Conservation (phyloP, 1,140 invertebrate species). For the Helicoverpa armigera region DNA sequence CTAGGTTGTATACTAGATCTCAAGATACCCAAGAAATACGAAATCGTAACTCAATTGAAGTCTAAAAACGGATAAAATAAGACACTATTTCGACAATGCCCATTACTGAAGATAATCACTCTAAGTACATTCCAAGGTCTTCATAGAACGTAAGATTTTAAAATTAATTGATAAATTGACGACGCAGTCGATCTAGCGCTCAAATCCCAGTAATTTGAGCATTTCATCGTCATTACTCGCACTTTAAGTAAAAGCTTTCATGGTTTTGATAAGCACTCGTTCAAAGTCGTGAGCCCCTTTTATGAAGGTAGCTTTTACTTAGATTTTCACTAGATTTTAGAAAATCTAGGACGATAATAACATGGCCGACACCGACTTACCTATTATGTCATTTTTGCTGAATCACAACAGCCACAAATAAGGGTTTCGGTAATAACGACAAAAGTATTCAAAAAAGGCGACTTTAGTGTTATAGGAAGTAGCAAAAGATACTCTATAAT, state of each 20-base stretch:
- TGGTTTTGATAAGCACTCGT: conserved; percentile 9
- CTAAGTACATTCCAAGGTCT: background rate
- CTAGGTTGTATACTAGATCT: too few relatives aligned
- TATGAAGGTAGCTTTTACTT: conserved; percentile 14
- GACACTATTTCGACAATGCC: background rate
- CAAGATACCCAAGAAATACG: too few relatives aligned
- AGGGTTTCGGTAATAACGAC: too few relatives aligned
- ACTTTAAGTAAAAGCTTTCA: conserved; percentile 23
- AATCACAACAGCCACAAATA: too few relatives aligned
- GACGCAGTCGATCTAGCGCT: background rate
- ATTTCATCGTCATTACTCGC: conserved; percentile 27
- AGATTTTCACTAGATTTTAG: conserved; percentile 5
- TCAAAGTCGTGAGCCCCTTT: background rate
- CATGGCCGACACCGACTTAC: too few relatives aligned
- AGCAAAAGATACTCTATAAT: background rate
- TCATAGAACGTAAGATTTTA: conserved; percentile 1
- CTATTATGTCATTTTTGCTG: too few relatives aligned
- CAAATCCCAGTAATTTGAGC: conserved; percentile 20
- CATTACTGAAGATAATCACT: background rate
- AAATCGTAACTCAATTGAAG: too few relatives aligned
- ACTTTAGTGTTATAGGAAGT: too few relatives aligned
- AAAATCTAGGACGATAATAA: background rate
- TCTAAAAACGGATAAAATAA: too few relatives aligned
- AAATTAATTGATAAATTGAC: conserved; percentile 16
- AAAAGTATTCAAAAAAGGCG: too few relatives aligned